Evolutionary conservation across 2,888 invertebrate species (phyloP), one percentile per base, ranked within the genome.

Genomic region (Synergus itoensis): DNA sequence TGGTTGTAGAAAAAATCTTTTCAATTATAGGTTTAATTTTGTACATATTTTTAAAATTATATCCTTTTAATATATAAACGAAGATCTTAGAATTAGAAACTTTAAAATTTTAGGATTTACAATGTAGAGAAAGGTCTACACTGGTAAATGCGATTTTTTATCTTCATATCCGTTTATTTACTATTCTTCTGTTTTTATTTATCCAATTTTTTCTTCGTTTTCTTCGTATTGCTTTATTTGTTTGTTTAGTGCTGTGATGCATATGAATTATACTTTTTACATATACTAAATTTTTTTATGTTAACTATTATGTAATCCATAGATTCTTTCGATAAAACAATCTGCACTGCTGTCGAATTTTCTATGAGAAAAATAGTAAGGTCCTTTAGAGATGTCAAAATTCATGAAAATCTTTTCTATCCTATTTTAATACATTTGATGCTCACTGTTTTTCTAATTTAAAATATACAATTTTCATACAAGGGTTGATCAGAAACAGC

Each of bases 341-440:
- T 53, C 53, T 73, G 73, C 36, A 53, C 53, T 11, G 73, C 73
- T 73, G 73, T 73, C 36, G 1, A 73, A 36, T 28, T 73, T 73
- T n/a, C 48, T 48, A 16, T 53, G 8, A 48, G 45, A 53, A 73
- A 73, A 53, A 36, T 40, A 53, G 73, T 73, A 21, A 69, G 45
- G 21, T 21, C 12, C 28, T 69, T 53, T 28, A 28, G 28, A 28
- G 28, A 28, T 28, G 3, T 28, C 28, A 28, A 28, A 28, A 28
- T 28, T 28, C 28, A 28, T 28, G 28, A 28, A 28, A 28, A 28
- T 28, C 28, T 28, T 28, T 28, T 28, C 2, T 28, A 28, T 28
- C 28, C 28, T 28, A 28, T 28, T 28, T 28, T 28, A 28, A 28
- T 28, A 28, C 0, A 28, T 28, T 28, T 28, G n/a, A 9, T 48